A percentile compares a stretch with the other conserved stretches of the same genome.
These are phyloP conservation scores for Dilophus febrilis DNA, from an alignment of 2,888 invertebrate species.

Conservation along the genomic window DNA sequence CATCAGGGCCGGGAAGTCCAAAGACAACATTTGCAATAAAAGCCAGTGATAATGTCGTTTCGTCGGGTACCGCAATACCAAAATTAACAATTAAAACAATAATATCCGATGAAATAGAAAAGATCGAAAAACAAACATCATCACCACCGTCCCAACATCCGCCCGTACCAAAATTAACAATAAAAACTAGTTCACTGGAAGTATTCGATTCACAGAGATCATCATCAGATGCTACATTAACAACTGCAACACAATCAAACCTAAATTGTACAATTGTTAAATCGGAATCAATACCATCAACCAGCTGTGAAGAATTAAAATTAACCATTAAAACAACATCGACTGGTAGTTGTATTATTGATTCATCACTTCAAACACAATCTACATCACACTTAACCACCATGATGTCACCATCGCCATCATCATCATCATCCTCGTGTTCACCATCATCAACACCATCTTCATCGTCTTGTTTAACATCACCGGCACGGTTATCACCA, in stretches of 20 bases:
- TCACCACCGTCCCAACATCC: conserved; percentile 8
- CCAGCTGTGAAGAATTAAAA: conserved; percentile 23
- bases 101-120: neutral
- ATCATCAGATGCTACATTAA: conserved; percentile 20
- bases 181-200: conserved; percentile 6
- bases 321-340: too few species aligned
- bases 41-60: neutral
- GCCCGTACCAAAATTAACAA: conserved; percentile 13
- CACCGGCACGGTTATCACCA: conserved; percentile 20
- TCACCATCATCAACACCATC: conserved; percentile 5
- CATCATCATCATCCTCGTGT: neutral
- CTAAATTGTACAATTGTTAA: too few species aligned
- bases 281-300: conserved; percentile 22
- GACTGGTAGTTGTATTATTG: too few species aligned
- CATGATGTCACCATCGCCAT: too few species aligned
- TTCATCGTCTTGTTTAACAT: neutral
- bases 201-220: conserved; percentile 32
- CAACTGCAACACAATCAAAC: conserved; percentile 26
- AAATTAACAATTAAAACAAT: conserved; percentile 28
- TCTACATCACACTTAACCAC: too few species aligned
- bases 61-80: conserved; percentile 18
- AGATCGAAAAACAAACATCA: neutral
- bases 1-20: conserved; percentile 5
- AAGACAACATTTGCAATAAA: conserved; percentile 1
- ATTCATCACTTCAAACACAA: too few species aligned